Base-by-base conservation (phyloP, 2,888 invertebrate genomes). In the Eudemis profundana region DNA sequence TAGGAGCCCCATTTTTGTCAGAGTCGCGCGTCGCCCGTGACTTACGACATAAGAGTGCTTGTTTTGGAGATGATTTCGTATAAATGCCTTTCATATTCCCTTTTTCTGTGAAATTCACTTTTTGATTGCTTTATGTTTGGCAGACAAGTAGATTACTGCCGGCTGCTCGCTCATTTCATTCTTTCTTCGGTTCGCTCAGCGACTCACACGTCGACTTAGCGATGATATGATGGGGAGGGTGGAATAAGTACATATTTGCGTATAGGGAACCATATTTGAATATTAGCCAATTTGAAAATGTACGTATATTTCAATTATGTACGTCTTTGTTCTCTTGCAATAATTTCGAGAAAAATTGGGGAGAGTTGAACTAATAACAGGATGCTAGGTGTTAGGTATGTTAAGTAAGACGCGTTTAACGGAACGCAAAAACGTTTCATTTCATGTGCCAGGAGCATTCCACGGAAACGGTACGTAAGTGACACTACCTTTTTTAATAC, bases 71-170 rank as follows among this genome's bases (percentile, higher is more conserved):
- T 65, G 60, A 65, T 65, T 65, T 65, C 65, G 53, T 65, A 60
- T 65, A 65, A 65, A 65, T 65, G 59, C 59, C 59, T 65, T 53
- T 60, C 65, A 65, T 65, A 65, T 65, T 65, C 59, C 60, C 64
- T 64, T 65, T 65, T 65, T 60, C 65, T 53, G 60, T 65, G 59
- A 60, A 65, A 60, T 65, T 65, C 65, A 65, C 40, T 60, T 65
- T 65, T 60, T 65, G 65, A 65, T 65, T 65, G 65, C 65, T 65
- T 65, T 60, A 65, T 65, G 65, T 65, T 65, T 65, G 64, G 60
- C 65, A 65, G 60, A 65, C 65, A 65, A 65, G 60, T 65, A 60
- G 60, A 65, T 65, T 65, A 65, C 27, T n/a, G 29, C 27, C 14
- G 23, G 57, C 59, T 44, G 49, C 49, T n/a, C 14, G 29, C 15